Conservation (phyloP, 2,797 vertebrate genomes). For the Hylomyscus alleni region DNA sequence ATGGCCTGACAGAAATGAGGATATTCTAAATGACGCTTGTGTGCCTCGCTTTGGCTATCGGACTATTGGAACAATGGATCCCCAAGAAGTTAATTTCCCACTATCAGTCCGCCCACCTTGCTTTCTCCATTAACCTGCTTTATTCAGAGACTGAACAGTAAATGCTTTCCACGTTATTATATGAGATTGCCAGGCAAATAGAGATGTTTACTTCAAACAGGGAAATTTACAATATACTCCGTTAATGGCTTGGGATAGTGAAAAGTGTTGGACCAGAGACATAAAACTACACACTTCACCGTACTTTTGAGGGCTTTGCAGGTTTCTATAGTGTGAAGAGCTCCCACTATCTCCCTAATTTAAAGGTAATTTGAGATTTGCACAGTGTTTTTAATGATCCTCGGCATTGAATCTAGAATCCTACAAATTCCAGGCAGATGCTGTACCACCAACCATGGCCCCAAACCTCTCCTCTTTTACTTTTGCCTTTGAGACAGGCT, state of each 20-base stretch:
- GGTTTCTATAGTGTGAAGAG: not conserved
- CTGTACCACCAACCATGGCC: not conserved
- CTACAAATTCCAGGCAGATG: not conserved
- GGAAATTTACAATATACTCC: constrained; percentile 6
- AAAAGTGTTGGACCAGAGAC: not conserved
- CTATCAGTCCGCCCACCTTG: accelerated
- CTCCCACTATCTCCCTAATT: accelerated
- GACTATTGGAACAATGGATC: not conserved
- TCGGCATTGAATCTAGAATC: not conserved
- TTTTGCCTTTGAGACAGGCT: not conserved
- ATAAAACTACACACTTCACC: not conserved
- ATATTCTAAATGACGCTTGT: not conserved
- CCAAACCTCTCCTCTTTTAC: not conserved
- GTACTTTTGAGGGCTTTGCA: not conserved
- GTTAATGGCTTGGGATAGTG: not conserved
- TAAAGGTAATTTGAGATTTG: not conserved
- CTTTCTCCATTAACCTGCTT: not conserved
- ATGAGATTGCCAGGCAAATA: not conserved
- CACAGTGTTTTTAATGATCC: not conserved
- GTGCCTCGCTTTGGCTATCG: not conserved
- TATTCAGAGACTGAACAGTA: not conserved
- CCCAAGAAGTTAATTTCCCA: not conserved
- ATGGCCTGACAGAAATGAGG: not conserved
- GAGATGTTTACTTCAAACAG: constrained; percentile 13
- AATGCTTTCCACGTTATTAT: constrained; percentile 6